Evolutionary conservation across 2,797 vertebrate genomes (phyloP).

Genomic region (Hybognathus amarus): DNA sequence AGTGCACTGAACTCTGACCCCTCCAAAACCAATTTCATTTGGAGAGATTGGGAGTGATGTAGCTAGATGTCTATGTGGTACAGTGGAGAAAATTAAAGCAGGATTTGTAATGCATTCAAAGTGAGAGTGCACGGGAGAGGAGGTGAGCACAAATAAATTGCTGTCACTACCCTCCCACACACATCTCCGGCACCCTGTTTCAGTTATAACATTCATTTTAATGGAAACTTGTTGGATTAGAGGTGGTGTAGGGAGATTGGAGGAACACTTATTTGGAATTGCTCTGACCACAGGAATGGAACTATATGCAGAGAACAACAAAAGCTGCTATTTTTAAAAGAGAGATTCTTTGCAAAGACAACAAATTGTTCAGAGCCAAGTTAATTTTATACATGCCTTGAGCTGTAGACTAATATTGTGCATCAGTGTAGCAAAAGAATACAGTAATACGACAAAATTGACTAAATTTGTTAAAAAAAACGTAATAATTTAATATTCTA

Average conservation of each 20-base stretch:
- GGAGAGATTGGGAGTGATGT: conserved; percentile 65
- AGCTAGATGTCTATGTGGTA: conserved; percentile 62
- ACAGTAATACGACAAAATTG: background rate
- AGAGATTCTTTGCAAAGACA: background rate
- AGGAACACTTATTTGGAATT: conserved; percentile 54
- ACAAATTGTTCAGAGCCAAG: background rate
- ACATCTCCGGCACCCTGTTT: conserved; percentile 44
- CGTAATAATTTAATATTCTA: background rate
- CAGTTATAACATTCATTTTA: conserved; percentile 58
- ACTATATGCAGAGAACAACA: conserved; percentile 31
- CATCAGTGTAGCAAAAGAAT: background rate
- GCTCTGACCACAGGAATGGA: conserved; percentile 44
- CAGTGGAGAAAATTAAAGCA: conserved; percentile 65
- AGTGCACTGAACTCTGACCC: conserved; percentile 67
- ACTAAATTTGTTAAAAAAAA: background rate
- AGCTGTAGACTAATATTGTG: background rate
- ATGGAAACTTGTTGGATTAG: conserved; percentile 53
- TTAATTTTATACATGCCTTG: background rate
- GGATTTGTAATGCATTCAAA: conserved; percentile 68
- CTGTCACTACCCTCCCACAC: conserved; percentile 53
- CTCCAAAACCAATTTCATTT: conserved; percentile 71
- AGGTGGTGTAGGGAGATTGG: conserved; percentile 24
- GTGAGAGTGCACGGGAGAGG: conserved; percentile 56
- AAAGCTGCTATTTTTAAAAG: conserved; percentile 13
- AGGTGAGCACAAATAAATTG: conserved; percentile 64